Base-by-base conservation (phyloP, 2,797 vertebrate species). In the Ataeniobius toweri region DNA sequence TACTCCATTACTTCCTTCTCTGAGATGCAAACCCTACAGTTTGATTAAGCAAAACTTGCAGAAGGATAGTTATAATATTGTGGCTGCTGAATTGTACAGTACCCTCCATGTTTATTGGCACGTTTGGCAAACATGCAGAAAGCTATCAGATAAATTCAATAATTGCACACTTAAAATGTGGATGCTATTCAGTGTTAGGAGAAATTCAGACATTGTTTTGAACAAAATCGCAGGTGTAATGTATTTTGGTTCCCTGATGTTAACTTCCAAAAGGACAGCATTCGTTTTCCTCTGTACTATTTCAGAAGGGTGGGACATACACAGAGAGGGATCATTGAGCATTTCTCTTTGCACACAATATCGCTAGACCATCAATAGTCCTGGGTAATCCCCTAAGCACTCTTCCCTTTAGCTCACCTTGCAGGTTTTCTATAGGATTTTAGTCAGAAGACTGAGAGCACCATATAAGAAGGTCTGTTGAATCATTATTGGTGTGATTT, bases 1-100 rank as follows among this genome's bases (percentile, higher is more conserved):
- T 69, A 13, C 74, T 85, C 2, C 50, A 22, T 77, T 50, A 74
- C 48, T 65, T 12, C 73, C 10, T 61, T 41, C 36, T 79, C 20
- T 44, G 13, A 55, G 65, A 55, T 50, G 68, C 22, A 78, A 63
- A 63, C 13, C 3, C 31, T 14, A 1, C 9, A 65, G 59, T 31
- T 67, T 59, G 68, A 1, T 53, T 31, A 28, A 78, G 58, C 0
- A 78, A 46, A 73, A 78, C 74, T 51, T 31, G 20, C 12, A 39
- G 1, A 10, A 39, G 8, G 65, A 53, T 59, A 46, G 1, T 46
- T 46, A 7, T 61, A 13, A 56, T 31, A 12, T 5, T 24, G 53
- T 70, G 55, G 9, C n/a, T 61, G 51, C 14, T 58, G 39, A 75
- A 56, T 16, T 73, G 26, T 44, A 56, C 36, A 76, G 61, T 73